Conservation (phyloP, 2,797 vertebrate genomes). For the Iguana delicatissima region DNA sequence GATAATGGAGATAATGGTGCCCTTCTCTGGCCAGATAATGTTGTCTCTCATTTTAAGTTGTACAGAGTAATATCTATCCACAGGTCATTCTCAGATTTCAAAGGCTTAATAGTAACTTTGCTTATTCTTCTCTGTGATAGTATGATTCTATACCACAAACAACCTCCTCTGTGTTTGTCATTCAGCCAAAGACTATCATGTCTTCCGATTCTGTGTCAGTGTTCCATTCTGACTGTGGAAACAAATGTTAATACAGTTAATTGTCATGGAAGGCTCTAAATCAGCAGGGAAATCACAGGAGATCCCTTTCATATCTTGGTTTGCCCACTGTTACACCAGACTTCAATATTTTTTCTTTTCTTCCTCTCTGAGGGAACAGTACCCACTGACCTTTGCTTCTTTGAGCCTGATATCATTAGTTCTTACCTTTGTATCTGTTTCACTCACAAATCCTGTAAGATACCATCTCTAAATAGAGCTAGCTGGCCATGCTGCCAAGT, state of each 20-base stretch:
- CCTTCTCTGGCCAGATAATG: no score
- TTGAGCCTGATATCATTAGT: background rate
- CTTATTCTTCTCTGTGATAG: no score
- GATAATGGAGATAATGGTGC: background rate
- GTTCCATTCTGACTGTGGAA: background rate
- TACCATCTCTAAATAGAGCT: background rate
- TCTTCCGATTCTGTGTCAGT: background rate
- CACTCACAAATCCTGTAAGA: background rate
- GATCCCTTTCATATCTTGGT: background rate
- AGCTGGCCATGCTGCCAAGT: no score
- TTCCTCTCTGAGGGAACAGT: background rate
- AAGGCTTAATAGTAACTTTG: no score
- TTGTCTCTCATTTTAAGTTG: no score
- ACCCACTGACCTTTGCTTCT: background rate
- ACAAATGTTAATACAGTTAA: background rate
- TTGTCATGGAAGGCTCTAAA: background rate
- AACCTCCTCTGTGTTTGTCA: no score
- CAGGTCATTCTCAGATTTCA: no score
- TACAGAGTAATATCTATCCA: no score
- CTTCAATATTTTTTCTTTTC: background rate
- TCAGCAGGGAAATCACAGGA: background rate
- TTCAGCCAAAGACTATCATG: background rate
- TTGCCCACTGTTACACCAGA: background rate
- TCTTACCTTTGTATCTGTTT: background rate
- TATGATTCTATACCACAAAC: no score